Evolutionary conservation across 2,113 vertebrate species (phyloP).

Genomic region (Emydura subglobosa): DNA sequence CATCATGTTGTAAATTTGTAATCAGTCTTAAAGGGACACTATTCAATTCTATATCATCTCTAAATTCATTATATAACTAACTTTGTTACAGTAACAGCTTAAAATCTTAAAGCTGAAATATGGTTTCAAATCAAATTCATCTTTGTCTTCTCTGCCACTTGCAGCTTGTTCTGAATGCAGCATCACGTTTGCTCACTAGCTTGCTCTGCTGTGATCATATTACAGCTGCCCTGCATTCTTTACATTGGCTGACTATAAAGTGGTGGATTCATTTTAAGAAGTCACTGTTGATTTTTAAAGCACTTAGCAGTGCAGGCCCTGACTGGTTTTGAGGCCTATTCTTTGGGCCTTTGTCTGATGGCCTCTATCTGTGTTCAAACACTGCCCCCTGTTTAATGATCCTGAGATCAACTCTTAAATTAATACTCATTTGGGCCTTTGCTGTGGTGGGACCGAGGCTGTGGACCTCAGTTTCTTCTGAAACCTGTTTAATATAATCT

Average conservation of each 20-base stretch:
- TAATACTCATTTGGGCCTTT: background rate
- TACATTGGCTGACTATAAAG: background rate
- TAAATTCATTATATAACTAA: slow-evolving; percentile 6
- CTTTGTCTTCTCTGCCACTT: background rate
- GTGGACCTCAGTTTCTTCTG: background rate
- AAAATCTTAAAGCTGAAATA: background rate
- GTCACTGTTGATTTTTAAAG: background rate
- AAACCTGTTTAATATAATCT: background rate
- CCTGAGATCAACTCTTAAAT: background rate
- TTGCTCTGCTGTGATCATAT: background rate
- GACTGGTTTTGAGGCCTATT: background rate
- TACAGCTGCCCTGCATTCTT: background rate
- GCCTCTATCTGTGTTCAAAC: background rate
- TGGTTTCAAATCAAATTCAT: slow-evolving; percentile 31
- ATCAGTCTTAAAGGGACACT: background rate
- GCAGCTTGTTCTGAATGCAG: background rate
- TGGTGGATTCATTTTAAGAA: background rate
- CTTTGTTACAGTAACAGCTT: background rate
- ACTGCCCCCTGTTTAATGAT: background rate
- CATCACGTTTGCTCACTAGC: background rate
- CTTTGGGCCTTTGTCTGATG: background rate
- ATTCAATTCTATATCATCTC: background rate
- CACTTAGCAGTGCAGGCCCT: background rate
- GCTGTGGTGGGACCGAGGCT: fast-evolving
- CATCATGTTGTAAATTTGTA: background rate